A percentile compares a stretch with the other conserved stretches of the same genome.
phyloP scores from a whole-genome alignment of 2,113 vertebrate genomes.

The Gobio gobio region DNA sequence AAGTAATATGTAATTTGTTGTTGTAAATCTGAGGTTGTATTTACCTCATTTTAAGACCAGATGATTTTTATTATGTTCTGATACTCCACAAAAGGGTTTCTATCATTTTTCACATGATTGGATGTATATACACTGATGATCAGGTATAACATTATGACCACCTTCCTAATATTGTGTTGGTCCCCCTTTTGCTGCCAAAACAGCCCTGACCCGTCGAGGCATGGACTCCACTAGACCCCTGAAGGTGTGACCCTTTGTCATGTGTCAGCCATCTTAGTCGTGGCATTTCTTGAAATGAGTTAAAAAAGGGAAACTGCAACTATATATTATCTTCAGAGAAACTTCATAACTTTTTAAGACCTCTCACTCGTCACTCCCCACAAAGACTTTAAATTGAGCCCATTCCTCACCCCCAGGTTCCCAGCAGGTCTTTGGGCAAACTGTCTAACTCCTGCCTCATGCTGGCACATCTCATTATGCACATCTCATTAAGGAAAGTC shows the following conservation, averaged over 20 bases:
- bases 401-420: conserved; percentile 3
- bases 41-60: no score
- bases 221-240: no score
- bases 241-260: background rate
- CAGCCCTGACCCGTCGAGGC: no score
- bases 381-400: conserved; percentile 31
- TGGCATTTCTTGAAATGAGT: background rate
- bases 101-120: no score
- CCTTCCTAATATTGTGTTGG: no score
- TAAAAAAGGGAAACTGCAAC: background rate
- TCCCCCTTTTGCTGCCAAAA: no score
- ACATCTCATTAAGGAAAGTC: background rate
- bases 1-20: no score
- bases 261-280: background rate
- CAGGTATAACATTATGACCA: no score
- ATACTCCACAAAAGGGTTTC: no score
- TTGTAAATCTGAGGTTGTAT: no score
- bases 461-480: conserved; percentile 15
- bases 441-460: background rate
- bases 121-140: no score
- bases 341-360: conserved; percentile 34
- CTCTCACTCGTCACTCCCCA: background rate
- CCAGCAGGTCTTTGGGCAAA: background rate
- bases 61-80: no score
- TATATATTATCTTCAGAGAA: conserved; percentile 1